Evolutionary conservation across 1,140 invertebrate species (phyloP), one percentile per base, ranked within the genome.

Genomic region (Theocolax elegans): DNA sequence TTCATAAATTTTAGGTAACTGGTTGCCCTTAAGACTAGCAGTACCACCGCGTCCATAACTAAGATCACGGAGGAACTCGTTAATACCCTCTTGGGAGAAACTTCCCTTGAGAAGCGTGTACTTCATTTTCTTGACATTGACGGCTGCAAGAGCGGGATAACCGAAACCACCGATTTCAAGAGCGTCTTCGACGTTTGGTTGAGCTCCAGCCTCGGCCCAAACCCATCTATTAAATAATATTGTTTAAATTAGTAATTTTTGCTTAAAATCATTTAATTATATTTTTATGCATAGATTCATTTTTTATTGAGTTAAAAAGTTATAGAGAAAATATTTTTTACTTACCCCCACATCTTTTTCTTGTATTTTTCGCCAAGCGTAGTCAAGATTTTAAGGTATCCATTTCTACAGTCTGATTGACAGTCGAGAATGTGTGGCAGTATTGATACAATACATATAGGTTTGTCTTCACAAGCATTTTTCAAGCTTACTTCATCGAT

Each of bases 381-480:
- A 19, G 88, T 90, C 0, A 99, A 85, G 4, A 90, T 91, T 10
- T 90, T 82, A 12, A 99, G 84, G 85, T 98, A 99, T 4, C 89
- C 86, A 83, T 98, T 98, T 75, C 98, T 90, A 81, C 98, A 99
- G 21, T 94, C 89, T 0, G 97, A 89, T 81, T 99, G 95, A 83
- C 98, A 99, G 85, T 99, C 98, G 7, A 99, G 89, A 74, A 99
- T 98, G 79, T 99, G 95, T 0, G 98, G 98, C 56, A 99, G 83
- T 9, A 99, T 90, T 2, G 97, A 92, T 38, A 99, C 90, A 21
- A 99, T 91, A 83, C 98, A 99, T 3, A 99, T 86, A 25, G 95
- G 94, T 80, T 93, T 92, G 51, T 94, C 90, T 66, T 93, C 91
- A 83, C 97, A 99, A 2, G 90, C 87, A 3, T 89, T 87, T 71